These are phyloP conservation scores for Syritta pipiens DNA, from an alignment of 2,888 invertebrate species.

Conservation along the genomic window DNA sequence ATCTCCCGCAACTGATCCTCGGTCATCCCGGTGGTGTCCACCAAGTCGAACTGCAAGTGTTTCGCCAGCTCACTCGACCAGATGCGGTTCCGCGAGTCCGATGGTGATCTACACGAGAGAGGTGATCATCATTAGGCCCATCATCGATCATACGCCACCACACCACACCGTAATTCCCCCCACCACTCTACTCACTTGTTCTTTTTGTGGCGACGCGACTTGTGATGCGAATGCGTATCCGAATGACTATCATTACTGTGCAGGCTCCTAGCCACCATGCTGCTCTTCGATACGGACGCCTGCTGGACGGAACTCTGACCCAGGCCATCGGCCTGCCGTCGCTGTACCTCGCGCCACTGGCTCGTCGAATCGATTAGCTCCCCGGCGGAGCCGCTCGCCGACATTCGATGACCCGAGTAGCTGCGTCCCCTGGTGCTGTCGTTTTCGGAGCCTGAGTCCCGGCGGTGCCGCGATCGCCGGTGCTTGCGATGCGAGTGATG, in stretches of 20 bases:
- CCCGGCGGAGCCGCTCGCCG: constrained; percentile 78
- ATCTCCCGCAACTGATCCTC: constrained; percentile 92
- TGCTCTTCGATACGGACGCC: constrained; percentile 85
- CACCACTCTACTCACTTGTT: constrained; percentile 82
- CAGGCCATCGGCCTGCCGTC: constrained; percentile 84
- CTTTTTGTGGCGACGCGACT: constrained; percentile 81
- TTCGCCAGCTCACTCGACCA: constrained; percentile 89
- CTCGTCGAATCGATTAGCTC: constrained; percentile 92
- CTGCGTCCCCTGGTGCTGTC: constrained; percentile 82
- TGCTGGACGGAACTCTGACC: constrained; percentile 83
- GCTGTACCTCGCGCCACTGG: constrained; percentile 93
- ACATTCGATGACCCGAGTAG: constrained; percentile 79
- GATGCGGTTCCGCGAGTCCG: constrained; percentile 85
- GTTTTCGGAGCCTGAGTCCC: constrained; percentile 87
- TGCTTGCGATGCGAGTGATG: constrained; percentile 87
- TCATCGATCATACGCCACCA: constrained; percentile 29
- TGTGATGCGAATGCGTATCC: constrained; percentile 81
- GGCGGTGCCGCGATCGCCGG: constrained; percentile 86
- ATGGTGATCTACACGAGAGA: constrained; percentile 82
- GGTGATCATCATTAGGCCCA: constrained; percentile 62
- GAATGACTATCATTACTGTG: constrained; percentile 81
- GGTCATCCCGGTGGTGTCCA: constrained; percentile 93
- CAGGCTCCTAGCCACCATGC: constrained; percentile 79
- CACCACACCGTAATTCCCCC: constrained; percentile 47
- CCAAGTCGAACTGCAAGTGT: constrained; percentile 92